Percentiles rank a stretch among this genome's conserved stretches.
phyloP scores from a whole-genome alignment of 2,113 vertebrate species.

The Rhinichthys klamathensis region DNA sequence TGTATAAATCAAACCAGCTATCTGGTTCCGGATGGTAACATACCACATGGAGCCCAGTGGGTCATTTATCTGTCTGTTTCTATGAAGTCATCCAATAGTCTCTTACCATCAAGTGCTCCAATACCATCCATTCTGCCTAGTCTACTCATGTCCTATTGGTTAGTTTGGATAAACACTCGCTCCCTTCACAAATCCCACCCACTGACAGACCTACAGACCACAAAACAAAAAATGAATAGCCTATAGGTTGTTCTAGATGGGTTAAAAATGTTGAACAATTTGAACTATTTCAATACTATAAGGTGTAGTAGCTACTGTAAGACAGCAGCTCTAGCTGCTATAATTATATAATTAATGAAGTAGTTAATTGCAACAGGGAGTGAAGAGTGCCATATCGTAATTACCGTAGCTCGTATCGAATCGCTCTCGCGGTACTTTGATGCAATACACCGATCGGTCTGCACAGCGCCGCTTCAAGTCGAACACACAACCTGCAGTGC shows the following conservation, averaged over 20 bases:
- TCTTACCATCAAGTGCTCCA: slow-evolving; percentile 3
- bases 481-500: too few relatives aligned
- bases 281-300: background rate
- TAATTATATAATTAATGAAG: too few relatives aligned
- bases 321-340: too few relatives aligned
- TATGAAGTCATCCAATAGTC: slow-evolving; percentile 37
- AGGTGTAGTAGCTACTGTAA: too few relatives aligned
- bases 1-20: slow-evolving; percentile 45
- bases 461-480: too few relatives aligned
- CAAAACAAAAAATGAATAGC: slow-evolving; percentile 8
- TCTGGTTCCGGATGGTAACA: slow-evolving; percentile 17
- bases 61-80: slow-evolving; percentile 52
- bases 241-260: background rate
- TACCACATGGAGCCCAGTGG: slow-evolving; percentile 42
- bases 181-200: slow-evolving; percentile 10
- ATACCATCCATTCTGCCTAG: background rate
- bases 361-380: background rate
- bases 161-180: slow-evolving; percentile 38
- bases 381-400: too few relatives aligned
- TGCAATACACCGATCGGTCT: too few relatives aligned
- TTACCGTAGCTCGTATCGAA: too few relatives aligned
- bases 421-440: too few relatives aligned
- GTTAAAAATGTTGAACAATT: background rate
- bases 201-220: background rate
- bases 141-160: slow-evolving; percentile 20